These are phyloP conservation scores for Hypselothyrea guttata DNA, from an alignment of 2,888 invertebrate genomes.

Conservation along the genomic window DNA sequence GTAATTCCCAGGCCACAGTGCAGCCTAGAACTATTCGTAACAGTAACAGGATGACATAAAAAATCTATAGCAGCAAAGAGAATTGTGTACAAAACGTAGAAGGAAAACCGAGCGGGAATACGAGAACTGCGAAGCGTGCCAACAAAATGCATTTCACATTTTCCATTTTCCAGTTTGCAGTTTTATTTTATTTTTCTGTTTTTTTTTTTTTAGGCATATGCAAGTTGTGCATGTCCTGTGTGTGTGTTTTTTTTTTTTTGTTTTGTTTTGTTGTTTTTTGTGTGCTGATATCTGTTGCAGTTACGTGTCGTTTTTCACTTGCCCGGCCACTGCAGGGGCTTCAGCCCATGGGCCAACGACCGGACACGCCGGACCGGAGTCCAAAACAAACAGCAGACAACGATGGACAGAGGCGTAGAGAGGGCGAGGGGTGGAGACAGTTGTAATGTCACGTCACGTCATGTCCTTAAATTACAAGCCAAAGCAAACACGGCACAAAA, in stretches of 20 bases:
- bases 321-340: slow-evolving; percentile 74
- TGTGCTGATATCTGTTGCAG: slow-evolving; percentile 7
- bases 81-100: slow-evolving; percentile 71
- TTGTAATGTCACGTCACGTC: slow-evolving; percentile 74
- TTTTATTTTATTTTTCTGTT: slow-evolving; percentile 10
- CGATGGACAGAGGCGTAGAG: not conserved
- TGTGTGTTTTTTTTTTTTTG: too few relatives aligned
- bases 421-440: not conserved
- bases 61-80: slow-evolving; percentile 64
- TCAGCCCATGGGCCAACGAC: slow-evolving; percentile 50
- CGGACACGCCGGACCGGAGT: slow-evolving; percentile 3
- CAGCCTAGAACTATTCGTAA: too few relatives aligned
- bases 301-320: slow-evolving; percentile 76
- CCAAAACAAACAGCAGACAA: not conserved
- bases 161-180: too few relatives aligned
- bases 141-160: slow-evolving; percentile 17
- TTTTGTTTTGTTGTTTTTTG: not conserved
- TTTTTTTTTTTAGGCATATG: slow-evolving; percentile 29
- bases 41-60: slow-evolving; percentile 50
- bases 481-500: slow-evolving; percentile 38
- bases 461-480: slow-evolving; percentile 77
- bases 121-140: too few relatives aligned
- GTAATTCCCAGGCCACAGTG: too few relatives aligned
- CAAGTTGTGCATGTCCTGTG: slow-evolving; percentile 31
- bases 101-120: not conserved